Percentiles rank a stretch among this genome's conserved stretches.
Conservation (phyloP, 2,888 invertebrate genomes). For the Aphodius granarius region DNA sequence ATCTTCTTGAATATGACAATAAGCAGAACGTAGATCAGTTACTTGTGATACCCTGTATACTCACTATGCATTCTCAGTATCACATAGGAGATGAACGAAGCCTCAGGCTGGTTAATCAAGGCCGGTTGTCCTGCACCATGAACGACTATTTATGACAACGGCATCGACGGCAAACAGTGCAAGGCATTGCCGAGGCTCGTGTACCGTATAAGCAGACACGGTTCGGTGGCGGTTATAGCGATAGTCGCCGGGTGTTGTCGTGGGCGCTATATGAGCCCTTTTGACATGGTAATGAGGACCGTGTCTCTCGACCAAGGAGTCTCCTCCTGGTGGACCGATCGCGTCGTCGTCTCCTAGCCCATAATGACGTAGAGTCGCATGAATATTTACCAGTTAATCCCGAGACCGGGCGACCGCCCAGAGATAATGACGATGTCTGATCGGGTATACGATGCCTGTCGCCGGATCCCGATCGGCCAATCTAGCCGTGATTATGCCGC, state of each 20-base stretch:
- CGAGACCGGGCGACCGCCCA: slow-evolving; percentile 13
- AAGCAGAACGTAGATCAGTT: too few species aligned
- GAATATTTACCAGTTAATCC: neutral
- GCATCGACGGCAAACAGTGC: neutral
- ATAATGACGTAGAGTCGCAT: neutral
- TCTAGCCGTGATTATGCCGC: slow-evolving; percentile 45
- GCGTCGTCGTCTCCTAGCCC: neutral
- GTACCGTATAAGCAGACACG: slow-evolving; percentile 28
- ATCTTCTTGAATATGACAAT: too few species aligned
- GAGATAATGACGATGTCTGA: slow-evolving; percentile 50
- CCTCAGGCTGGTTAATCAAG: neutral
- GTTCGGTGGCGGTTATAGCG: neutral
- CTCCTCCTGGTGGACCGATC: neutral
- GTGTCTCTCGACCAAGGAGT: neutral
- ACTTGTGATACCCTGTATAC: too few species aligned
- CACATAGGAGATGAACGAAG: neutral
- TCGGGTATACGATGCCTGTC: slow-evolving; percentile 26
- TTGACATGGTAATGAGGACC: slow-evolving; percentile 42
- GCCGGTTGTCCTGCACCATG: neutral
- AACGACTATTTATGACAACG: neutral
- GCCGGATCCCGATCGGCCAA: slow-evolving; percentile 33
- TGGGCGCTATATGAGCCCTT: slow-evolving; percentile 36
- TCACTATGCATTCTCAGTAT: too few species aligned
- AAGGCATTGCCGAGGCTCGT: neutral
- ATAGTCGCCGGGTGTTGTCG: slow-evolving; percentile 4